phyloP scores from a whole-genome alignment of 2,888 invertebrate species.

The Tipula unca region DNA sequence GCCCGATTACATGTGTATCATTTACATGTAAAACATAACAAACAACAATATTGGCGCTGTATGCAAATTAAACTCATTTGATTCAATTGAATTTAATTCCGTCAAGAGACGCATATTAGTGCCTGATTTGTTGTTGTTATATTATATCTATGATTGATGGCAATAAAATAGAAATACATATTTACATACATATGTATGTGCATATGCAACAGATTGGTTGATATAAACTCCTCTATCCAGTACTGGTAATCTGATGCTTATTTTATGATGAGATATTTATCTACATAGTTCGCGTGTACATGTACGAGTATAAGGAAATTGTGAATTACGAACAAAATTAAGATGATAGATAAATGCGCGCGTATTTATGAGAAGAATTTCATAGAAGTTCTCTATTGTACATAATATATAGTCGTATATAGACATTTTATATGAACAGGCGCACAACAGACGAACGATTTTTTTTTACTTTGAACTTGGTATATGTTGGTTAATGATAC shows the following conservation, averaged over 20 bases:
- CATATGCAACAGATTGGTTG: neutral
- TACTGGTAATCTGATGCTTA: neutral
- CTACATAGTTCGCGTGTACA: neutral
- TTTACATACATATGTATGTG: neutral
- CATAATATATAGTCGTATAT: neutral
- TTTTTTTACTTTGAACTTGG: neutral
- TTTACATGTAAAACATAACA: neutral
- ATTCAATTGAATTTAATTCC: neutral
- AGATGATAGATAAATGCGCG: neutral
- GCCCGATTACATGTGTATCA: neutral
- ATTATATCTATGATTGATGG: neutral
- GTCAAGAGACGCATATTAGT: neutral
- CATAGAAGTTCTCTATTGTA: neutral
- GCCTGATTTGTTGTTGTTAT: neutral
- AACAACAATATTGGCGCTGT: neutral
- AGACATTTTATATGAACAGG: neutral
- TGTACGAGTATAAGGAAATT: neutral
- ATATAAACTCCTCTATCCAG: neutral
- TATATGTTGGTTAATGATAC: neutral
- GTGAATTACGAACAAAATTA: neutral
- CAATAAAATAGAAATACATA: neutral
- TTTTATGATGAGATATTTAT: neutral
- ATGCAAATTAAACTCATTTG: neutral
- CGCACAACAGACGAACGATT: neutral
- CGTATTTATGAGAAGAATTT: neutral